Evolutionary conservation across 2,888 invertebrate genomes (phyloP), one percentile per base, ranked within the genome.

Genomic region (Diloba caeruleocephala): DNA sequence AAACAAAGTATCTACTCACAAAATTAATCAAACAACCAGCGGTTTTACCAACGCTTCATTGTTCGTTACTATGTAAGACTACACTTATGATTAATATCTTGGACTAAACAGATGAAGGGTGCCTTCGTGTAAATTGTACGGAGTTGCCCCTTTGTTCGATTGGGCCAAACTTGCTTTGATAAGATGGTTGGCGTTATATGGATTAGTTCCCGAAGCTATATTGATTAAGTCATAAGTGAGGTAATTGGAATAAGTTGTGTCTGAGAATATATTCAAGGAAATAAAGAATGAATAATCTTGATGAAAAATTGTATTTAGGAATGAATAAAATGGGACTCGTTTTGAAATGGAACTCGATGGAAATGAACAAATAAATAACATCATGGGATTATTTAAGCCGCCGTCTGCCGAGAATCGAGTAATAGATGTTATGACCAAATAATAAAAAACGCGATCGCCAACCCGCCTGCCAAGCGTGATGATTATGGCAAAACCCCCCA

Each of bases 51-150:
- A 36, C 48, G 45, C 41, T 43, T 45, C 48, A 65, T 65, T 65
- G 52, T 65, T 57, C 19, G 25, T 17, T 37, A 44, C 48, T 43
- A 34, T n/a, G n/a, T n/a, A n/a, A 44, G 31, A 8, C 42, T 52
- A 48, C 39, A 34, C 38, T 43, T 56, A 68, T 68, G 57, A 65
- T 65, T 69, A 64, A 65, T 65, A 69, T 69, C 43, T 52, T 33
- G 29, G 34, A 31, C 32, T 25, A 29, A 29, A 45, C 25, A 33
- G n/a, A 17, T 32, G 28, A 17, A 26, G 23, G 15, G 21, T 7
- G 21, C 12, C 39, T 41, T 52, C 39, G 37, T 33, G 43, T 26
- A 45, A 28, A 29, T 37, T 38, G 17, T 17, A 7, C 6, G 21
- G 31, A 36, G 53, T 32, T 33, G 6, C 21, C 25, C 41, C 71